These are phyloP conservation scores for Pterocles gutturalis DNA, from an alignment of 2,113 vertebrate genomes.

Conservation along the genomic window DNA sequence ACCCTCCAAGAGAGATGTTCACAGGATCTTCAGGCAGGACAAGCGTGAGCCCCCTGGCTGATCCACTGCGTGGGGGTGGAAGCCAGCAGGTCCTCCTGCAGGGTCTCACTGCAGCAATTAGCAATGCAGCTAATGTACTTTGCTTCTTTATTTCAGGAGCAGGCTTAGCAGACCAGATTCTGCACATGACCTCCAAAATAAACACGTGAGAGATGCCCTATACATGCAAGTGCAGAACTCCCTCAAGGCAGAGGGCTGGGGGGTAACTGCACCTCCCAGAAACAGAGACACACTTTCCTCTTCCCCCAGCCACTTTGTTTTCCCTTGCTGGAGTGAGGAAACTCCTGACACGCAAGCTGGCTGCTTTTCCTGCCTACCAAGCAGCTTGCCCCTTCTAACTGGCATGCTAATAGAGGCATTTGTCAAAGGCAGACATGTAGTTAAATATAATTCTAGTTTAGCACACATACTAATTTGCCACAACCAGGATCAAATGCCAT, in stretches of 20 bases:
- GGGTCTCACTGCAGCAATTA: neutral
- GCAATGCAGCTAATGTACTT: neutral
- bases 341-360: neutral
- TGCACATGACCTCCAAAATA: neutral
- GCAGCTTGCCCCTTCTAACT: neutral
- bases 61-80: neutral
- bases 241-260: neutral
- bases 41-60: neutral
- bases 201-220: neutral
- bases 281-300: neutral
- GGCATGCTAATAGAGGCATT: neutral
- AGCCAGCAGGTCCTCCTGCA: neutral
- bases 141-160: neutral
- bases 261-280: neutral
- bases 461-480: neutral
- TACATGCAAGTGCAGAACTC: rapidly evolving
- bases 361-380: neutral
- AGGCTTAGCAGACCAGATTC: neutral
- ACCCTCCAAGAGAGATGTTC: neutral
- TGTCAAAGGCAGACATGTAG: neutral
- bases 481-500: neutral
- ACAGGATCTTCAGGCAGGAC: neutral
- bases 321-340: neutral
- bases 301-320: neutral
- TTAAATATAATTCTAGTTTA: neutral